Percentiles rank a stretch among this genome's conserved stretches.
Evolutionary conservation across 2,797 vertebrate genomes (phyloP).

Genomic region (Hydrophis major): DNA sequence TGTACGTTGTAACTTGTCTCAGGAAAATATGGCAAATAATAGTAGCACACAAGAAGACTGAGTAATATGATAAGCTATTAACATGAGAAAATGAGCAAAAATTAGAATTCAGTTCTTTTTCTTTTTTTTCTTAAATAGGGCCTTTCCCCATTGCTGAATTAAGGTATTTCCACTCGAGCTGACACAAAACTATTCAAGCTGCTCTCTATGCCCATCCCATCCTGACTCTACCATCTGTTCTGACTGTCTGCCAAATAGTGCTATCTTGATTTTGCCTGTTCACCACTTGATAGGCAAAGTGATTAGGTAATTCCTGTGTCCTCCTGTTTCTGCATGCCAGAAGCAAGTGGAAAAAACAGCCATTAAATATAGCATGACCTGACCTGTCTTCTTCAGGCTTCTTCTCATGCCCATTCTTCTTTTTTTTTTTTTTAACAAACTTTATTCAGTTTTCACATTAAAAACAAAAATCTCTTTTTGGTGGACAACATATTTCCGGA

Average conservation of each 20-base stretch:
- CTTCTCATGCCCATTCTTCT: not conserved
- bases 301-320: not conserved
- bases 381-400: not conserved
- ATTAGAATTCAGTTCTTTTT: not conserved
- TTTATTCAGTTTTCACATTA: too few species aligned
- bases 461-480: too few species aligned
- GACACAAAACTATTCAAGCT: not conserved
- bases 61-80: not conserved
- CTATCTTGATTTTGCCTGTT: not conserved
- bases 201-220: not conserved
- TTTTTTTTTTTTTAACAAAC: too few species aligned
- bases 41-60: not conserved
- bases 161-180: not conserved
- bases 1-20: not conserved
- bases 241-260: not conserved
- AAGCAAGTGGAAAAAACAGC: not conserved
- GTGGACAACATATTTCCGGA: too few species aligned
- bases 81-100: not conserved
- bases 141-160: not conserved
- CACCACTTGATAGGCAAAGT: not conserved
- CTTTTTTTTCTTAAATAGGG: not conserved
- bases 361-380: not conserved
- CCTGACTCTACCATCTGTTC: not conserved
- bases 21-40: not conserved
- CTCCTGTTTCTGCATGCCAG: not conserved